phyloP scores from a whole-genome alignment of 2,113 vertebrate genomes.

The Leptodactylus fuscus region DNA sequence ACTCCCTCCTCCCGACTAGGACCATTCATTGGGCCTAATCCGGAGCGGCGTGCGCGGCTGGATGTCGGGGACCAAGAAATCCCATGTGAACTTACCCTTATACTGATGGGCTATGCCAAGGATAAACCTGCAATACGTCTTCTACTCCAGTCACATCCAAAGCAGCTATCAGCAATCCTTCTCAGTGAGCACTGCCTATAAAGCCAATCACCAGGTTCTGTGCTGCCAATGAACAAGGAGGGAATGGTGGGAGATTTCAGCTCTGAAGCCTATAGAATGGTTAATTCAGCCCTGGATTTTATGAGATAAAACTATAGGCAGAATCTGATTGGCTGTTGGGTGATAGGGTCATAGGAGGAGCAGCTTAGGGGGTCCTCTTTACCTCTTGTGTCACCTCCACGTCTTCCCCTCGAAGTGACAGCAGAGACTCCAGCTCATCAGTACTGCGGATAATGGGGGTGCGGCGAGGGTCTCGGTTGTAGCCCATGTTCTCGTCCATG shows the following conservation, averaged over 20 bases:
- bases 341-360: background rate
- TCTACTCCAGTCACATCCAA: too few species aligned
- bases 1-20: too few species aligned
- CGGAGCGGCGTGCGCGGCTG: too few species aligned
- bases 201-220: background rate
- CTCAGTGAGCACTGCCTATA: too few species aligned
- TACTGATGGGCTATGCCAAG: too few species aligned
- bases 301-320: background rate
- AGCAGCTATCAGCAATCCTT: too few species aligned
- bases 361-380: background rate
- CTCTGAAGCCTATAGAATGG: background rate
- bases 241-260: background rate
- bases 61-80: too few species aligned
- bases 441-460: slow-evolving; percentile 66
- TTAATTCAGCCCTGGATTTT: background rate
- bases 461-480: slow-evolving; percentile 61
- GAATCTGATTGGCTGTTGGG: background rate
- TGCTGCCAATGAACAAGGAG: background rate
- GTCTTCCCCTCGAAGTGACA: slow-evolving; percentile 62
- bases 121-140: too few species aligned
- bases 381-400: slow-evolving; percentile 41
- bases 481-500: slow-evolving; percentile 25
- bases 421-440: slow-evolving; percentile 68
- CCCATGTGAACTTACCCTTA: too few species aligned
- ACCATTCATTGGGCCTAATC: too few species aligned